These are phyloP conservation scores for Malurus cyaneus DNA, from an alignment of 2,113 vertebrate genomes.

Conservation along the genomic window DNA sequence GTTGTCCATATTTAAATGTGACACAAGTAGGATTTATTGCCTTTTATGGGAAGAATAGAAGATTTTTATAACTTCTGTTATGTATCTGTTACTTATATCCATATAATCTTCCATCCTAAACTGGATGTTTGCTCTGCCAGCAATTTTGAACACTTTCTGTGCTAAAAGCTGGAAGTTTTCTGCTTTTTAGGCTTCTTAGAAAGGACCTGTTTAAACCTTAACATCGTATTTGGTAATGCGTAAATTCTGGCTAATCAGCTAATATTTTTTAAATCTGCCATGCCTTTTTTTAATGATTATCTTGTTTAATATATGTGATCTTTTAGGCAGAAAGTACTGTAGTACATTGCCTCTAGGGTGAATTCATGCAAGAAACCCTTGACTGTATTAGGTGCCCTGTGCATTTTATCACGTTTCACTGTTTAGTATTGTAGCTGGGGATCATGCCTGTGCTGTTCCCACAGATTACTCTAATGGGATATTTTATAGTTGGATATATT, in stretches of 20 bases:
- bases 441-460: neutral
- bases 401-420: neutral
- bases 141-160: neutral
- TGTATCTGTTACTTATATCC: no score
- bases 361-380: neutral
- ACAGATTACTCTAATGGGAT: neutral
- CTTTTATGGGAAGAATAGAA: neutral
- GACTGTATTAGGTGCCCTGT: neutral
- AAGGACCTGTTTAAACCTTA: neutral
- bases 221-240: neutral
- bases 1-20: neutral
- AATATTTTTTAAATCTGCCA: neutral
- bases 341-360: neutral
- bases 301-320: neutral
- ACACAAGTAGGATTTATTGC: neutral
- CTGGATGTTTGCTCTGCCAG: neutral
- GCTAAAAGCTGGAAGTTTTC: neutral
- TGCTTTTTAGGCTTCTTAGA: neutral
- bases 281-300: neutral
- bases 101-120: no score
- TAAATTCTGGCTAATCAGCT: neutral
- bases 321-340: neutral
- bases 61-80: neutral
- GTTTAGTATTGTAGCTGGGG: neutral
- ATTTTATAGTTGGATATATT: conserved; percentile 3